A percentile compares a stretch with the other conserved stretches of the same genome.
Conservation (phyloP, 2,888 invertebrate species). For the Entomobrya multifasciata region DNA sequence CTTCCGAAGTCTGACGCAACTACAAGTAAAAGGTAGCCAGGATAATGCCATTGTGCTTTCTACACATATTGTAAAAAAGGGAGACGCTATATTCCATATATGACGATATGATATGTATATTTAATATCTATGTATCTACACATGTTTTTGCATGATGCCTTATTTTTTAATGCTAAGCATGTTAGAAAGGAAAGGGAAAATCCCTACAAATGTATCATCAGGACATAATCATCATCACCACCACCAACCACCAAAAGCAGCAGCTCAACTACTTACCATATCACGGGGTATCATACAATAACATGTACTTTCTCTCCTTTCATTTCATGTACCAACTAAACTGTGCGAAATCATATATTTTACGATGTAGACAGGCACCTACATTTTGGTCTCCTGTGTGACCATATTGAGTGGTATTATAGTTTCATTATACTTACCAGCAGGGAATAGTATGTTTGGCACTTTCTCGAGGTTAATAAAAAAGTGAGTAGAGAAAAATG, state of each 20-base stretch:
- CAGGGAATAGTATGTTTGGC: constrained; percentile 65
- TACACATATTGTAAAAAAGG: constrained; percentile 11
- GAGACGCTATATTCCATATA: neutral
- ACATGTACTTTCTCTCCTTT: constrained; percentile 30
- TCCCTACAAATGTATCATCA: constrained; percentile 67
- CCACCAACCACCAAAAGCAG: too few species aligned
- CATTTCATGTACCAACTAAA: constrained; percentile 14
- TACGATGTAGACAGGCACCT: neutral
- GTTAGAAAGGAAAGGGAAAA: constrained; percentile 47
- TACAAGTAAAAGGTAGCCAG: constrained; percentile 51
- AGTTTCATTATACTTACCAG: constrained; percentile 62
- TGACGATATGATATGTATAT: constrained; percentile 17
- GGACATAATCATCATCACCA: constrained; percentile 36
- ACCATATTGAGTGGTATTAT: constrained; percentile 75
- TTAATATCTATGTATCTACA: too few species aligned
- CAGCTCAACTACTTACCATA: too few species aligned
- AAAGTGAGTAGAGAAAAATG: constrained; percentile 38
- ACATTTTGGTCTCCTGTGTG: constrained; percentile 57
- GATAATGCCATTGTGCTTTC: constrained; percentile 27
- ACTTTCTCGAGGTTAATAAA: constrained; percentile 8
- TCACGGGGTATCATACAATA: constrained; percentile 21
- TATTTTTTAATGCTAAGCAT: neutral
- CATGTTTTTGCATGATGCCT: too few species aligned
- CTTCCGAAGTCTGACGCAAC: constrained; percentile 75
- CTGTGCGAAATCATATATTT: constrained; percentile 13